These are phyloP conservation scores for Myrmecobius fasciatus DNA, from an alignment of 2,113 vertebrate genomes.

Conservation along the genomic window DNA sequence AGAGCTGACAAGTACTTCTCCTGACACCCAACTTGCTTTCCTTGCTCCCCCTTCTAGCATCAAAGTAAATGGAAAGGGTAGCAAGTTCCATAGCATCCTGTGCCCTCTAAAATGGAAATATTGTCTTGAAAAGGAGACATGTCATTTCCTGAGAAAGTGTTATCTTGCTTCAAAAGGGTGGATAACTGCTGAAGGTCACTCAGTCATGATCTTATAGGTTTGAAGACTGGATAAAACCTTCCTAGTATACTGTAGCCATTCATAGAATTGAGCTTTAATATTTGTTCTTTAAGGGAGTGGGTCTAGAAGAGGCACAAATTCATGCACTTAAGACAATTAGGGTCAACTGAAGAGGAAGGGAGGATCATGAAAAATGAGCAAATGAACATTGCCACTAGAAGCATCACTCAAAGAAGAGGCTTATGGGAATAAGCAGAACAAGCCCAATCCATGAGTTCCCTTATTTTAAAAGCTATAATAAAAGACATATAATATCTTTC, in stretches of 20 bases:
- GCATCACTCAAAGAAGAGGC: neutral
- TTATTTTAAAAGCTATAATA: neutral
- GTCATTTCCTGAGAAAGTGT: neutral
- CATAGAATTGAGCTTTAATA: neutral
- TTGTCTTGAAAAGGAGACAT: neutral
- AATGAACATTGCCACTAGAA: neutral
- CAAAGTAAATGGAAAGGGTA: conserved; percentile 5
- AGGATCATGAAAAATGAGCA: conserved; percentile 9
- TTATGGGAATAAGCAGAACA: conserved; percentile 12
- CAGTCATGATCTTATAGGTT: neutral
- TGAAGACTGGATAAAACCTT: neutral
- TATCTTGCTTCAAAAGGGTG: conserved; percentile 20
- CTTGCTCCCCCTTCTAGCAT: neutral
- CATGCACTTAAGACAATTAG: conserved; percentile 16
- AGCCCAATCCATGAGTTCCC: neutral
- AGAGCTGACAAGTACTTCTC: neutral
- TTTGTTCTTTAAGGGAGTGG: conserved; percentile 25
- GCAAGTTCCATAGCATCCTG: neutral
- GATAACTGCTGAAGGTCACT: neutral
- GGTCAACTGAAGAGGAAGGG: neutral
- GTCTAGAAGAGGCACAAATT: neutral
- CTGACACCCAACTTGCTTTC: neutral
- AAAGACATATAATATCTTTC: neutral
- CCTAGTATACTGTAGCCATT: neutral
- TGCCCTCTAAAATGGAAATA: conserved; percentile 10